A percentile compares a stretch with the other conserved stretches of the same genome.
These are phyloP conservation scores for Aphaenogaster ashmeadi DNA, from an alignment of 1,140 invertebrate genomes.

Conservation along the genomic window DNA sequence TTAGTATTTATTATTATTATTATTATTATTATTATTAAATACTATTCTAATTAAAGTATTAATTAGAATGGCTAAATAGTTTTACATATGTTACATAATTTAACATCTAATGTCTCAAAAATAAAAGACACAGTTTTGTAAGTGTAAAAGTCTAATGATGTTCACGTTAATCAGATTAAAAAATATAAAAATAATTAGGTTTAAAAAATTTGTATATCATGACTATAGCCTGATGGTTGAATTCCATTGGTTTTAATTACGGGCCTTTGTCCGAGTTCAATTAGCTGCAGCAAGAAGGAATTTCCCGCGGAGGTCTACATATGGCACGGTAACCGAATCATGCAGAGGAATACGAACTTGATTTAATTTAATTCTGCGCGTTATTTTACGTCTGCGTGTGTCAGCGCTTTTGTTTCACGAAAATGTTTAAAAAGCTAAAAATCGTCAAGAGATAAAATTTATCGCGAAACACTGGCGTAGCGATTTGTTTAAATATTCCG, in stretches of 20 bases:
- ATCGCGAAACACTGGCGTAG: background rate
- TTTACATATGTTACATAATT: background rate
- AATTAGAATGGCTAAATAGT: background rate
- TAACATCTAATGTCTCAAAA: background rate
- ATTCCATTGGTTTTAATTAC: conserved; percentile 7
- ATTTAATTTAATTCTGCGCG: conserved; percentile 23
- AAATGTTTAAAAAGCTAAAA: conserved; percentile 29
- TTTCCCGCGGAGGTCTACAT: background rate
- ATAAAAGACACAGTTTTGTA: background rate
- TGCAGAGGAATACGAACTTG: background rate
- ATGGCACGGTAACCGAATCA: background rate
- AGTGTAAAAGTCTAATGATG: background rate
- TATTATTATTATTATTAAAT: background rate
- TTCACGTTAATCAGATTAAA: background rate
- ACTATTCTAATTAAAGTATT: background rate
- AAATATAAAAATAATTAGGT: background rate
- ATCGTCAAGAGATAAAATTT: background rate
- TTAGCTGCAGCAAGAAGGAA: background rate
- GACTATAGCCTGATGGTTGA: background rate
- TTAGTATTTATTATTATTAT: background rate
- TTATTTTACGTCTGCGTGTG: background rate
- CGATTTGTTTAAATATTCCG: background rate
- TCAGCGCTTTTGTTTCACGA: background rate
- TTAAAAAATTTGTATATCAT: background rate
- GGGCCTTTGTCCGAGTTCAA: background rate